phyloP scores from a whole-genome alignment of 2,888 invertebrate species.

The Oligia fasciuncula region DNA sequence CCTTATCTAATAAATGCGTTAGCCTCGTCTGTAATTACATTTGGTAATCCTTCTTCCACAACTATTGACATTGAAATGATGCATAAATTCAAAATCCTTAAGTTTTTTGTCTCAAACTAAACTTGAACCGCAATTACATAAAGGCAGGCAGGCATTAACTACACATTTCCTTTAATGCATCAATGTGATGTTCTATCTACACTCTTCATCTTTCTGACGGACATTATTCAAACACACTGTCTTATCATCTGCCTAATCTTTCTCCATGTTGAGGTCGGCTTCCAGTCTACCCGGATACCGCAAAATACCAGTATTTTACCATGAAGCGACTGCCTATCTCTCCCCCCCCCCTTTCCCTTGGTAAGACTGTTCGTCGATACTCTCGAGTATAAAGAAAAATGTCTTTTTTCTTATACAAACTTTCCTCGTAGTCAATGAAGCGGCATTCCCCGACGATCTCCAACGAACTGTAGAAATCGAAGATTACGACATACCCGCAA shows the following conservation, averaged over 20 bases:
- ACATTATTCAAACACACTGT: neutral
- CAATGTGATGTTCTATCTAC: neutral
- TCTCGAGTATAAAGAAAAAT: neutral
- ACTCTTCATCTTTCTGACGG: neutral
- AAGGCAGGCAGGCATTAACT: neutral
- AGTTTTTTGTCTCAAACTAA: neutral
- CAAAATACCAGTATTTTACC: neutral
- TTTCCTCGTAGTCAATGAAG: neutral
- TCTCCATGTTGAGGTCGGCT: neutral
- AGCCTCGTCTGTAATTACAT: neutral
- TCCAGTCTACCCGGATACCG: no score
- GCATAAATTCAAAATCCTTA: neutral
- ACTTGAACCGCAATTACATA: neutral
- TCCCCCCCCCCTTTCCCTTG: neutral
- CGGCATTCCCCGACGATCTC: neutral
- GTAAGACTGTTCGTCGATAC: neutral
- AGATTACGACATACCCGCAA: constrained; percentile 5
- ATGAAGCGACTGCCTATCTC: neutral
- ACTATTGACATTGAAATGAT: neutral
- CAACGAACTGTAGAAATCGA: constrained; percentile 10
- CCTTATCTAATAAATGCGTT: neutral
- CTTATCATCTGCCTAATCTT: neutral
- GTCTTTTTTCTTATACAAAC: no score
- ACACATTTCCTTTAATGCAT: constrained; percentile 7
- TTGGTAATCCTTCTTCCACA: neutral